Percentiles rank a stretch among this genome's conserved stretches.
These are phyloP conservation scores for Gymnoscopelus microlampas DNA, from an alignment of 2,797 vertebrate genomes.

Conservation along the genomic window DNA sequence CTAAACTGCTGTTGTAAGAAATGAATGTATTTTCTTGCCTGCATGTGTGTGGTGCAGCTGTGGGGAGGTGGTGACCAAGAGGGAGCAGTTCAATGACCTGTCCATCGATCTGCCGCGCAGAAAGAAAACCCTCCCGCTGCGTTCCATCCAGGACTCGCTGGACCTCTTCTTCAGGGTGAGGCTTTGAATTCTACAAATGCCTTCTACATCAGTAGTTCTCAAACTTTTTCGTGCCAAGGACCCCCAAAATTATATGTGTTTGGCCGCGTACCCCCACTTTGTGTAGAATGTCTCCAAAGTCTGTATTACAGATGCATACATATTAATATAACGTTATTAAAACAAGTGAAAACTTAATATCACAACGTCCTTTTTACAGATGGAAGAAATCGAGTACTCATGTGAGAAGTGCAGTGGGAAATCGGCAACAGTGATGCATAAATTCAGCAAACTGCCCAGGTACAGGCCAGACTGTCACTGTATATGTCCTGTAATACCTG, in stretches of 20 bases:
- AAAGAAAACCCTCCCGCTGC: constrained; percentile 90
- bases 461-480: constrained; percentile 53
- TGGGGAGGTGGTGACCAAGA: constrained; percentile 92
- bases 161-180: constrained; percentile 96
- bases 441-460: constrained; percentile 97
- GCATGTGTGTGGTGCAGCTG: constrained; percentile 78
- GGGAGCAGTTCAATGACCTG: constrained; percentile 97
- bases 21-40: neutral
- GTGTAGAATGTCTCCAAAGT: too few relatives aligned
- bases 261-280: too few relatives aligned
- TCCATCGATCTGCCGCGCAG: constrained; percentile 96
- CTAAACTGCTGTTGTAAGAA: neutral
- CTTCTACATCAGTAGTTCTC: too few relatives aligned
- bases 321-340: too few relatives aligned
- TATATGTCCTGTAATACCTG: neutral
- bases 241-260: too few relatives aligned
- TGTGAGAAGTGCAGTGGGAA: constrained; percentile 98
- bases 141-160: constrained; percentile 96
- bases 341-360: neutral
- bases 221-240: too few relatives aligned
- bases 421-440: constrained; percentile 92
- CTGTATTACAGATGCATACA: too few relatives aligned
- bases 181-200: constrained; percentile 6
- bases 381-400: constrained; percentile 98
- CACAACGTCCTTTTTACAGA: constrained; percentile 74